Evolutionary conservation across 2,888 invertebrate species (phyloP).

Genomic region (Stenodera caucasica): DNA sequence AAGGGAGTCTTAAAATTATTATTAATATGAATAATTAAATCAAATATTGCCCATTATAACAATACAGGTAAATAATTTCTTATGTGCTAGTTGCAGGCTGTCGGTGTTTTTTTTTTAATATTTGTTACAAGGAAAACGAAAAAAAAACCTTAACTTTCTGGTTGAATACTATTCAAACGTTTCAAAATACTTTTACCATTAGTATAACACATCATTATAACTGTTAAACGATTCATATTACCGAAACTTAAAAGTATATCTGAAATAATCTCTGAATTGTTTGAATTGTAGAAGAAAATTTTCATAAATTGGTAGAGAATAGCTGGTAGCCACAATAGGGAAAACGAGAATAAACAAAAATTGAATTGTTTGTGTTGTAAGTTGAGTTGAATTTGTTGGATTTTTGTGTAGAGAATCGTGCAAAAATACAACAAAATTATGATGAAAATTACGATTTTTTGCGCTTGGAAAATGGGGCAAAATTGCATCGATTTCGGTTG

Average conservation of each 20-base stretch:
- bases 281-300: slow-evolving; percentile 42
- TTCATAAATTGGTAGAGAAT: slow-evolving; percentile 45
- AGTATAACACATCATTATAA: slow-evolving; percentile 34
- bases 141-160: slow-evolving; percentile 24
- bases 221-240: slow-evolving; percentile 40
- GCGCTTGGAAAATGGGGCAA: neutral
- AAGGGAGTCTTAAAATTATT: neutral
- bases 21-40: neutral
- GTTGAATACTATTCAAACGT: slow-evolving; percentile 37
- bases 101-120: neutral
- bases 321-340: slow-evolving; percentile 49
- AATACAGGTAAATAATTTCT: neutral
- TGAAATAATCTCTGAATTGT: neutral
- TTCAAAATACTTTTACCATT: slow-evolving; percentile 33
- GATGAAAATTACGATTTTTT: slow-evolving; percentile 29
- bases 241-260: slow-evolving; percentile 43
- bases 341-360: slow-evolving; percentile 38
- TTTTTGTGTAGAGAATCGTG: slow-evolving; percentile 45
- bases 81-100: neutral
- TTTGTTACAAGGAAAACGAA: neutral
- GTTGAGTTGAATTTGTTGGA: slow-evolving; percentile 37
- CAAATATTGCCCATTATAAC: neutral
- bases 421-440: slow-evolving; percentile 42
- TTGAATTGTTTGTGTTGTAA: slow-evolving; percentile 35
- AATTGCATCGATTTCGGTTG: slow-evolving; percentile 12